Conservation (phyloP, 1,140 invertebrate genomes). For the Drosophila watanabei region DNA sequence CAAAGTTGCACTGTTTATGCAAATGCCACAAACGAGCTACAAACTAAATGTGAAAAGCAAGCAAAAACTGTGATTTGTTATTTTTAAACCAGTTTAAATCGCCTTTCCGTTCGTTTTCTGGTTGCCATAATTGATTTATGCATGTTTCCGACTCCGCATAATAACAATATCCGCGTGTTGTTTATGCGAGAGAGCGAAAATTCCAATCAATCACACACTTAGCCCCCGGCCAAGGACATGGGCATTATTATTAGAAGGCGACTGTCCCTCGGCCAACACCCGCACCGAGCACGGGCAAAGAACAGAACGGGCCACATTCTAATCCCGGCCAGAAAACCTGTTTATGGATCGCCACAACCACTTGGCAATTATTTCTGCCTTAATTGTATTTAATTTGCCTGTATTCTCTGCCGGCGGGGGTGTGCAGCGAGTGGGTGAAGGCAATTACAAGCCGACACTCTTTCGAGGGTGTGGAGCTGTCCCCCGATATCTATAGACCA, state of each 20-base stretch:
- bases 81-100: constrained; percentile 50
- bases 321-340: constrained; percentile 49
- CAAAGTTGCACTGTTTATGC: constrained; percentile 51
- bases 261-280: constrained; percentile 45
- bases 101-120: constrained; percentile 34
- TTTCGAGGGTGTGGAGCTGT: constrained; percentile 40
- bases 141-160: constrained; percentile 39
- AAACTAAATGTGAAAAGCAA: constrained; percentile 17
- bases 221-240: constrained; percentile 41
- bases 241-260: constrained; percentile 57
- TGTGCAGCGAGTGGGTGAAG: constrained; percentile 10
- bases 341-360: constrained; percentile 36
- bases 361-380: constrained; percentile 56
- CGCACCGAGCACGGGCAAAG: constrained; percentile 26
- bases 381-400: constrained; percentile 55
- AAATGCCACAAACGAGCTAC: constrained; percentile 17
- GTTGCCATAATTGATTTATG: constrained; percentile 54
- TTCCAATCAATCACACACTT: constrained; percentile 54
- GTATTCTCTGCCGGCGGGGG: constrained; percentile 12
- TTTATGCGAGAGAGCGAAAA: constrained; percentile 38
- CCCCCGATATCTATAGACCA: constrained; percentile 11
- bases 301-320: constrained; percentile 47
- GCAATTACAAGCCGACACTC: constrained; percentile 47
- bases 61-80: constrained; percentile 24
- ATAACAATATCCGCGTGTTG: constrained; percentile 49